phyloP scores from a whole-genome alignment of 1,140 invertebrate species.

The Periplaneta americana region DNA sequence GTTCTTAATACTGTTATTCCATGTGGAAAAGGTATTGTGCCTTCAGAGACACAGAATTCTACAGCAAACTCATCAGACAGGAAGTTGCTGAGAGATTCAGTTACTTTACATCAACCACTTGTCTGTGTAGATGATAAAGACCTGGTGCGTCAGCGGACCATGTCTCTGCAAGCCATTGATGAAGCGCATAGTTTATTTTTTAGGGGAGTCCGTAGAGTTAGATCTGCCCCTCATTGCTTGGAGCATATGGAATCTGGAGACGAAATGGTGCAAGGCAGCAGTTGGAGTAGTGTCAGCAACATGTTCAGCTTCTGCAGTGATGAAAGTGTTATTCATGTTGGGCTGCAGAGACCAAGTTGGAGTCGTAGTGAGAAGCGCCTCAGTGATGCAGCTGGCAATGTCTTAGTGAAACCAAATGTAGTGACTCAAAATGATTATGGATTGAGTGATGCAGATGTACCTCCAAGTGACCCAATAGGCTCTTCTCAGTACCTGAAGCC shows the following conservation, averaged over 20 bases:
- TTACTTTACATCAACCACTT: background rate
- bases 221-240: conserved; percentile 1
- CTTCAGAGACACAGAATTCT: background rate
- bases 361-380: background rate
- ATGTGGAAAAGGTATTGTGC: background rate
- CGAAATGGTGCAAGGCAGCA: background rate
- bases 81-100: background rate
- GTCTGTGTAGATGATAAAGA: background rate
- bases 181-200: background rate
- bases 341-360: background rate
- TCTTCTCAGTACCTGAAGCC: background rate
- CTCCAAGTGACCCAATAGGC: background rate
- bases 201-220: background rate
- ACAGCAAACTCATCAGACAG: background rate
- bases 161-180: background rate
- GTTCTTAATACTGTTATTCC: background rate
- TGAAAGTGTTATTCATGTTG: conserved; percentile 13
- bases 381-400: background rate
- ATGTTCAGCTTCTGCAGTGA: conserved; percentile 15
- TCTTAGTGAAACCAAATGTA: background rate
- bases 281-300: conserved; percentile 11
- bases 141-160: background rate
- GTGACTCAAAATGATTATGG: background rate
- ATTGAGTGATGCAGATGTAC: background rate
- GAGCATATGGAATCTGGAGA: background rate